Conservation (phyloP, 37 sponge, comb jelly and placozoan genomes). For the Ephydatia muelleri region DNA sequence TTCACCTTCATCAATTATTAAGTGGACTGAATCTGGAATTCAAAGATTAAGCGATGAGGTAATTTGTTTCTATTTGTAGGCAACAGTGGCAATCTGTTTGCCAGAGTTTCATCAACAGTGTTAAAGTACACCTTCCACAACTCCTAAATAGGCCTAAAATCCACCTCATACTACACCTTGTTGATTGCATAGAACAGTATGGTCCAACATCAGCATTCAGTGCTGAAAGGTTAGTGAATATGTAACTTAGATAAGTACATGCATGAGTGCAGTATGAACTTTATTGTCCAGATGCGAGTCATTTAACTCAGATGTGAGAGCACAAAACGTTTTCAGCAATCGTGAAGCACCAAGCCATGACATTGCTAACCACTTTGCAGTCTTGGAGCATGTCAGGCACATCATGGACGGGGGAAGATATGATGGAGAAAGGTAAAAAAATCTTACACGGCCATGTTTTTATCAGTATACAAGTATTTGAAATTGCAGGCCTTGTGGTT, state of each 20-base stretch:
- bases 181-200: conserved; percentile 33
- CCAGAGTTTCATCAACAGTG: conserved; percentile 20
- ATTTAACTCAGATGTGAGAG: not conserved
- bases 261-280: too few relatives aligned
- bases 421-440: too few relatives aligned
- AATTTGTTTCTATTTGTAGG: too few relatives aligned
- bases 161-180: conserved; percentile 28
- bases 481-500: too few relatives aligned
- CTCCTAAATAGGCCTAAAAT: conserved; percentile 14
- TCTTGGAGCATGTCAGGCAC: conserved; percentile 7
- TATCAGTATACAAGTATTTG: too few relatives aligned
- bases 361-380: conserved; percentile 22
- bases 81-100: not conserved
- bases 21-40: too few relatives aligned
- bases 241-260: too few relatives aligned
- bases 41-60: too few relatives aligned
- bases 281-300: not conserved
- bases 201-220: conserved; percentile 30
- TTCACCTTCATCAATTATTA: too few relatives aligned
- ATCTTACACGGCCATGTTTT: too few relatives aligned
- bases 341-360: conserved; percentile 52
- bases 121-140: not conserved
- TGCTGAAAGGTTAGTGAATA: conserved; percentile 38
- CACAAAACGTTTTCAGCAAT: not conserved
- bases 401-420: too few relatives aligned